These are phyloP conservation scores for Nansenia antarctica DNA, from an alignment of 2,113 vertebrate species.

Conservation along the genomic window DNA sequence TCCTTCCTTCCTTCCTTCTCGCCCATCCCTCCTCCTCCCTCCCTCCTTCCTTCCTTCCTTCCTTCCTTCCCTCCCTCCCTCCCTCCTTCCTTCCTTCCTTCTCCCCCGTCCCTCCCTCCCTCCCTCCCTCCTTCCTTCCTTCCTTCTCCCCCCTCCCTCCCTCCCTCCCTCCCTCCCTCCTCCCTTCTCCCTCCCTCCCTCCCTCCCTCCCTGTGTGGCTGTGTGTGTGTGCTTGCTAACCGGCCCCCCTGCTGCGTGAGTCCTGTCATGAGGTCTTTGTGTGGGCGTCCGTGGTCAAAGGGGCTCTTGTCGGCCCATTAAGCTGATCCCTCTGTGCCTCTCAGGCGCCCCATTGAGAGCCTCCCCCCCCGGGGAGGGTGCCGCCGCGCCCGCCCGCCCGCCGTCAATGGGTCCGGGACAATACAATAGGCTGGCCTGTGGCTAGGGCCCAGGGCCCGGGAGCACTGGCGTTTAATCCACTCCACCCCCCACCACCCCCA, in stretches of 20 bases:
- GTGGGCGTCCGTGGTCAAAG: conserved; percentile 70
- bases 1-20: too few relatives aligned
- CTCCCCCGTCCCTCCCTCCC: neutral
- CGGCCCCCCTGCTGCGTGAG: conserved; percentile 52
- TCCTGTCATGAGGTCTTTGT: conserved; percentile 66
- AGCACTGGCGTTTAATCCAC: conserved; percentile 62
- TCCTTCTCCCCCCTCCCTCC: neutral
- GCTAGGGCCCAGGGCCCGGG: conserved; percentile 56
- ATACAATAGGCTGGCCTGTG: conserved; percentile 68
- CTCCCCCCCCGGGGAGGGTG: conserved; percentile 64
- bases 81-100: neutral
- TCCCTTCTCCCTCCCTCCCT: conserved; percentile 11
- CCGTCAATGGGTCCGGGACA: conserved; percentile 62
- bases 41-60: neutral
- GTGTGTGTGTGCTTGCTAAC: conserved; percentile 54
- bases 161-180: conserved; percentile 13
- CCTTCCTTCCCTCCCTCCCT: neutral
- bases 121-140: neutral
- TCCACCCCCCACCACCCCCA: conserved; percentile 47
- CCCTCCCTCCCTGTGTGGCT: conserved; percentile 21
- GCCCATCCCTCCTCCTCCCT: too few relatives aligned
- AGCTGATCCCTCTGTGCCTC: conserved; percentile 69
- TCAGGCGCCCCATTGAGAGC: conserved; percentile 65
- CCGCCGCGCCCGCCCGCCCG: conserved; percentile 60
- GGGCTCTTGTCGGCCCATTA: conserved; percentile 71